Conservation (phyloP, 1,140 invertebrate genomes). For the Nasonia longicornis region DNA sequence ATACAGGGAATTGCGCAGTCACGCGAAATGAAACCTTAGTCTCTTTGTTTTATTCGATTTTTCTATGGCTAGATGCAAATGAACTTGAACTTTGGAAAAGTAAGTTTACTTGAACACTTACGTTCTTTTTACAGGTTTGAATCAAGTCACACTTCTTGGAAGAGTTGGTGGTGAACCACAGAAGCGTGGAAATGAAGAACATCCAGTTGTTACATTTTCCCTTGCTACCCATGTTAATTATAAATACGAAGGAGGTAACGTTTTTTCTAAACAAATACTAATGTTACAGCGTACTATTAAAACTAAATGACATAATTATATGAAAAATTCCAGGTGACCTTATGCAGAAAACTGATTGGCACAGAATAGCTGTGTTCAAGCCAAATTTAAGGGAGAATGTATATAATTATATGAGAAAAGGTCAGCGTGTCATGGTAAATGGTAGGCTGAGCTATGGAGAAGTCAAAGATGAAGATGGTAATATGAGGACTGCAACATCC, state of each 20-base stretch:
- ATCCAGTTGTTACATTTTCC: slow-evolving; percentile 91
- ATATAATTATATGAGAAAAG: slow-evolving; percentile 85
- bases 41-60: not conserved
- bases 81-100: too few relatives aligned
- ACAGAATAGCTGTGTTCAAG: slow-evolving; percentile 89
- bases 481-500: slow-evolving; percentile 77
- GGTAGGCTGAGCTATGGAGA: slow-evolving; percentile 89
- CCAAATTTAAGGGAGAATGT: slow-evolving; percentile 83
- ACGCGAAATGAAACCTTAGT: too few relatives aligned
- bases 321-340: slow-evolving; percentile 73
- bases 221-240: slow-evolving; percentile 91
- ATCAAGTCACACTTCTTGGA: slow-evolving; percentile 88
- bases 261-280: slow-evolving; percentile 31
- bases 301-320: slow-evolving; percentile 18
- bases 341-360: slow-evolving; percentile 91
- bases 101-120: too few relatives aligned
- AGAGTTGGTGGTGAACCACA: slow-evolving; percentile 89
- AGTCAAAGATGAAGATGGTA: slow-evolving; percentile 83
- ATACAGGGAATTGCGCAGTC: too few relatives aligned
- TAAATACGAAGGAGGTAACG: slow-evolving; percentile 71
- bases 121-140: slow-evolving; percentile 76
- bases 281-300: not conserved
- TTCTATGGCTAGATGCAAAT: not conserved
- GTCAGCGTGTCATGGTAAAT: slow-evolving; percentile 85
- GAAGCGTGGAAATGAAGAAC: slow-evolving; percentile 81